Percentiles rank a stretch among this genome's conserved stretches.
Evolutionary conservation across 2,797 vertebrate genomes (phyloP).

Genomic region (Acrocephalus scirpaceus): DNA sequence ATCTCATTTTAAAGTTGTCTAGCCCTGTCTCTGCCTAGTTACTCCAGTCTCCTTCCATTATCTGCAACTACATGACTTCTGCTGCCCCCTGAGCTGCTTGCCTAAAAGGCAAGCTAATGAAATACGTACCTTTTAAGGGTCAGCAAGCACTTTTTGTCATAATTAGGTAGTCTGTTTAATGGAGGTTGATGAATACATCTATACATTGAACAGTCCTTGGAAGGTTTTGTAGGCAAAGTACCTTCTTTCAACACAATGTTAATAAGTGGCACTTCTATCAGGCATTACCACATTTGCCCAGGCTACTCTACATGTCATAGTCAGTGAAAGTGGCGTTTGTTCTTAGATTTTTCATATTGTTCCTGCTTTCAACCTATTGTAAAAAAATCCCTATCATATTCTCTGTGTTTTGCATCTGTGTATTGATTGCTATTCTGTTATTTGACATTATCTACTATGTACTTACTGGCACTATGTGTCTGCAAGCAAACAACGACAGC

Average conservation of each 20-base stretch:
- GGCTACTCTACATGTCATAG: not conserved
- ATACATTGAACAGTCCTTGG: not conserved
- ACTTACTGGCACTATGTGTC: not conserved
- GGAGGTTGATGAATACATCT: not conserved
- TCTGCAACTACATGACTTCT: not conserved
- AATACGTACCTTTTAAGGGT: not conserved
- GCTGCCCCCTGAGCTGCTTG: not conserved
- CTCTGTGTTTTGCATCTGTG: not conserved
- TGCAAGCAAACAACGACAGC: not conserved
- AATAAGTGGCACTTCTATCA: not conserved
- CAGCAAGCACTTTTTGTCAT: not conserved
- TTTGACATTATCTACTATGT: not conserved
- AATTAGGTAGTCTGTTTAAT: not conserved
- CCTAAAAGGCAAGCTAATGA: not conserved
- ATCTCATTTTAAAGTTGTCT: slow-evolving; percentile 12
- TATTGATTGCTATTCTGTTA: not conserved
- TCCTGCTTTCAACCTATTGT: not conserved
- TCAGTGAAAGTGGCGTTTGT: not conserved
- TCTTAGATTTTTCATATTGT: not conserved
- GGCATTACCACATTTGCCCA: not conserved
- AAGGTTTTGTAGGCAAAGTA: not conserved
- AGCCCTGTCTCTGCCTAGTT: not conserved
- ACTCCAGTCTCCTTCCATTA: slow-evolving; percentile 13
- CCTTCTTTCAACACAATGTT: not conserved
- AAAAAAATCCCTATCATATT: not conserved